Evolutionary conservation across 2,888 invertebrate species (phyloP).

Genomic region (Orchesella flavescens): DNA sequence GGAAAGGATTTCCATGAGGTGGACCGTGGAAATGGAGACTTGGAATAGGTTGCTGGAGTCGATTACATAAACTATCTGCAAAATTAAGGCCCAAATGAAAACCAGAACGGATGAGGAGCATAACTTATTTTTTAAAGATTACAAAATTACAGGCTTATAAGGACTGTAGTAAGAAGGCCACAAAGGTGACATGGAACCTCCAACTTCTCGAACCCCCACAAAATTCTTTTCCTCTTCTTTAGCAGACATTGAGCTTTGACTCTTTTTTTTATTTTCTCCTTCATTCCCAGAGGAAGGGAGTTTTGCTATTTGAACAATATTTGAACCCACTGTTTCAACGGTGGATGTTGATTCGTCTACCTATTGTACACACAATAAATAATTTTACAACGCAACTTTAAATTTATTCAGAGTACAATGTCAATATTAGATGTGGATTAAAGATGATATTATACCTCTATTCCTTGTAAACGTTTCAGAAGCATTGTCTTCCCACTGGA

Average conservation of each 20-base stretch:
- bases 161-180: constrained; percentile 83
- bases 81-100: constrained; percentile 7
- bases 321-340: constrained; percentile 86
- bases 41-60: constrained; percentile 90
- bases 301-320: constrained; percentile 80
- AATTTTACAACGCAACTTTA: background rate
- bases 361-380: background rate
- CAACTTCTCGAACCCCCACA: constrained; percentile 82
- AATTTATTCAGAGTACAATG: background rate
- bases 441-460: constrained; percentile 68
- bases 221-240: constrained; percentile 77
- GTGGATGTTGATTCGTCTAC: constrained; percentile 84
- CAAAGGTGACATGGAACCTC: constrained; percentile 87
- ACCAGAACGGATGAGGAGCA: background rate
- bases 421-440: background rate
- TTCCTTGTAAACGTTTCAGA: constrained; percentile 83
- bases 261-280: constrained; percentile 69
- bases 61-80: constrained; percentile 83
- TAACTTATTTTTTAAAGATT: background rate
- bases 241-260: background rate
- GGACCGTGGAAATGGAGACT: constrained; percentile 87
- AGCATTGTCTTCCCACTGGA: constrained; percentile 88
- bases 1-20: constrained; percentile 84
- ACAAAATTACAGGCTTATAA: constrained; percentile 59
- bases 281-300: constrained; percentile 69